phyloP scores from a whole-genome alignment of 2,113 vertebrate genomes.

The human (Homo sapiens) region DNA sequence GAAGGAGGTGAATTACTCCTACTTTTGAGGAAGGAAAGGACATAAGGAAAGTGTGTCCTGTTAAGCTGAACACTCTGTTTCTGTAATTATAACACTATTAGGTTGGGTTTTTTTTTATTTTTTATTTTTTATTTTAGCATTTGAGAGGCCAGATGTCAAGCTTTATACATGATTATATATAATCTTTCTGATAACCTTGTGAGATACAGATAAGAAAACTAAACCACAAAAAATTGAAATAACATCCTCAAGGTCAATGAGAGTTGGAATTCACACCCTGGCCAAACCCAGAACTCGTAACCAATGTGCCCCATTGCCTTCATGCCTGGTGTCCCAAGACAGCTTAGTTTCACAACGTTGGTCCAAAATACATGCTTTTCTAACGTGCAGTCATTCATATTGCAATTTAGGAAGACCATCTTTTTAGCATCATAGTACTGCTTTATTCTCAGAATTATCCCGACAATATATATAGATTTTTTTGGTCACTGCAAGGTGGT shows the following conservation, averaged over 20 bases:
- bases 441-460: neutral
- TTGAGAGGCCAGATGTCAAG: neutral
- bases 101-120: neutral
- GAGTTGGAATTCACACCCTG: neutral
- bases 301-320: fast-evolving
- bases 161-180: neutral
- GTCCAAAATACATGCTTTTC: neutral
- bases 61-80: neutral
- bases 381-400: neutral
- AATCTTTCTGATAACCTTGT: neutral
- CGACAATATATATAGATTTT: neutral
- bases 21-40: neutral
- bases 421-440: neutral
- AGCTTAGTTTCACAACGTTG: too few relatives aligned
- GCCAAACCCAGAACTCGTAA: neutral
- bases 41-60: neutral
- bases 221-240: neutral
- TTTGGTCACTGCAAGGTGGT: neutral
- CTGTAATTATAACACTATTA: neutral
- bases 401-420: neutral
- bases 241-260: neutral
- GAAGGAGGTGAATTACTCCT: neutral
- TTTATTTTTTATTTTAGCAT: neutral
- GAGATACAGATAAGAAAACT: neutral
- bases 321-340: fast-evolving